phyloP scores from a whole-genome alignment of 2,797 vertebrate genomes.

The Brachyalestes nurse region DNA sequence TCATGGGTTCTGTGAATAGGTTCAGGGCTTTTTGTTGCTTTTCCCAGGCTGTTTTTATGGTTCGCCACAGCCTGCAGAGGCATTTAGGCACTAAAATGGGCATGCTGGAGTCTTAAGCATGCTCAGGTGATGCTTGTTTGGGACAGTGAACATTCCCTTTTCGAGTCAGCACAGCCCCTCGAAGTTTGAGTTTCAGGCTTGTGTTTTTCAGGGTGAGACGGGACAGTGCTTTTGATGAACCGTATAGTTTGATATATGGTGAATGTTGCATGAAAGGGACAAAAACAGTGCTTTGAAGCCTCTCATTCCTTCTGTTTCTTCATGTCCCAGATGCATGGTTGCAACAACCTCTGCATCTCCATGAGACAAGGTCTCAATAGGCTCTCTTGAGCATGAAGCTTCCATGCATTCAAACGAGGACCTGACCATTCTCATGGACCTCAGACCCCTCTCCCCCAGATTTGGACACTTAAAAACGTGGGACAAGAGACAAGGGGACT shows the following conservation, averaged over 20 bases:
- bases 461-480: conserved; percentile 46
- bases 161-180: neutral
- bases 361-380: conserved; percentile 17
- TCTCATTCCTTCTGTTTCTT: neutral
- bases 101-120: neutral
- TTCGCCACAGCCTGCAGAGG: conserved; percentile 58
- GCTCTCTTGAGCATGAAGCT: conserved; percentile 45
- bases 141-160: neutral
- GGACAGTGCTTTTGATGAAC: neutral
- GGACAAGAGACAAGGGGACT: conserved; percentile 35
- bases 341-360: conserved; percentile 22
- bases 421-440: conserved; percentile 52
- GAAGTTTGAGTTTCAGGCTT: neutral
- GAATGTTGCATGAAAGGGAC: conserved; percentile 4
- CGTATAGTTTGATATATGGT: neutral
- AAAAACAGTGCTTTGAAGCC: neutral
- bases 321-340: conserved; percentile 1
- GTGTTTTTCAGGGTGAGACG: neutral
- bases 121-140: conserved; percentile 8
- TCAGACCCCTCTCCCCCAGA: conserved; percentile 38
- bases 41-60: conserved; percentile 66
- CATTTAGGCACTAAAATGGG: conserved; percentile 17
- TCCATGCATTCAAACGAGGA: conserved; percentile 28
- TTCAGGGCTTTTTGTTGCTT: conserved; percentile 30
- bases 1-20: conserved; percentile 33